These are phyloP conservation scores for Aradus depressus DNA, from an alignment of 2,888 invertebrate genomes.

Conservation along the genomic window DNA sequence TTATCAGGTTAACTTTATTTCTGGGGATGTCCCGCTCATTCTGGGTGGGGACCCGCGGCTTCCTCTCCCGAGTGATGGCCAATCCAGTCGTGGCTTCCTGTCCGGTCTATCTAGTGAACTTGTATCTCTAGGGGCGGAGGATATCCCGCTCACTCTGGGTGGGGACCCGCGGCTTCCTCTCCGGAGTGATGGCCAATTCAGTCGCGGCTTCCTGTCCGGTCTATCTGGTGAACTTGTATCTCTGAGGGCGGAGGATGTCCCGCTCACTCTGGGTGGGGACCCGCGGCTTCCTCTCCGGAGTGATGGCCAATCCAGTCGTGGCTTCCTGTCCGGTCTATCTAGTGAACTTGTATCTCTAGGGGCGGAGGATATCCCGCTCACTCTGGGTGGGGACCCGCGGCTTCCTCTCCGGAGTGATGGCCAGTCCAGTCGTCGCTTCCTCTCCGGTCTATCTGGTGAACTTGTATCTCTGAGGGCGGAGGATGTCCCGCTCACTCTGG, in stretches of 20 bases:
- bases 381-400: conserved; percentile 47
- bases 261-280: conserved; percentile 48
- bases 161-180: conserved; percentile 45
- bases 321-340: too few relatives aligned
- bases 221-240: conserved; percentile 21
- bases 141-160: conserved; percentile 48
- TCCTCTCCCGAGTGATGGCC: too few relatives aligned
- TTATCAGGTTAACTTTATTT: too few relatives aligned
- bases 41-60: too few relatives aligned
- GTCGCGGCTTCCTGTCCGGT: too few relatives aligned
- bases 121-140: conserved; percentile 34
- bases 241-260: conserved; percentile 40
- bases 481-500: conserved; percentile 47
- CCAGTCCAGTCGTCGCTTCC: conserved; percentile 44
- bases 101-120: conserved; percentile 20
- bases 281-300: conserved; percentile 45
- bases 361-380: conserved; percentile 44
- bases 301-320: conserved; percentile 45
- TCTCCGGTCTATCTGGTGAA: conserved; percentile 23
- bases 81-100: too few relatives aligned
- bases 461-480: conserved; percentile 32
- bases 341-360: conserved; percentile 22
- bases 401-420: conserved; percentile 46
- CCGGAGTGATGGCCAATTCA: conserved; percentile 46
- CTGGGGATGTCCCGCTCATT: too few relatives aligned